Base-by-base conservation (phyloP, 2,888 invertebrate species). In the Papilio demoleus region DNA sequence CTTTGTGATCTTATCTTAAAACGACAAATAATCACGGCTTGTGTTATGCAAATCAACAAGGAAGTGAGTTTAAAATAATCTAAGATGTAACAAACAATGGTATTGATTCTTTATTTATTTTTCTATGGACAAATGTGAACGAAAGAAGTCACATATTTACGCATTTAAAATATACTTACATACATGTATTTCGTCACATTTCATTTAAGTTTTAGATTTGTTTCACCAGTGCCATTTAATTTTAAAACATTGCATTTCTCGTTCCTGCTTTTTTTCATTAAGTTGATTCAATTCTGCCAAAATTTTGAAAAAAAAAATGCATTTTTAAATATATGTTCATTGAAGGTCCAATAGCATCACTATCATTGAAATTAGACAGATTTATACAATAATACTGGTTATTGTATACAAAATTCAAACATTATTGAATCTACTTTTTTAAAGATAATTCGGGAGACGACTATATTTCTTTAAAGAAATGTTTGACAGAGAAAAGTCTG, bases 21-120 rank as follows among this genome's bases (percentile, higher is more conserved):
- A 70, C 59, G 59, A 59, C 65, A 45, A 65, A 65, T 66, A 66
- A 70, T 65, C 34, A 62, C 53, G 17, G 34, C 65, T 56, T 63
- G 47, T 70, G 70, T 70, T 64, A 72, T 72, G 67, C 50, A 72
- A 70, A 72, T 72, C 31, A 64, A 67, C 67, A 17, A 66, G 66
- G 70, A 70, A 71, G 68, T 67, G 34, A 45, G 53, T 64, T 62
- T 68, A 12, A 38, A 34, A 58, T 67, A 65, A 64, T 67, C 60
- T 61, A 11, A 38, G 47, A 61, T 50, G 22, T 27, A 62, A 61
- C 31, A 50, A 45, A 58, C 67, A 67, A 64, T 65, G 38, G 36
- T 60, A 27, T 24, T 66, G 34, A 58, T 36, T 17, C 17, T 12
- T n/a, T 36, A 59, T 22, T 19, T 45, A 45, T 45, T 45, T 59